Evolutionary conservation across 2,888 invertebrate species (phyloP).

Genomic region (Clostera curtula): DNA sequence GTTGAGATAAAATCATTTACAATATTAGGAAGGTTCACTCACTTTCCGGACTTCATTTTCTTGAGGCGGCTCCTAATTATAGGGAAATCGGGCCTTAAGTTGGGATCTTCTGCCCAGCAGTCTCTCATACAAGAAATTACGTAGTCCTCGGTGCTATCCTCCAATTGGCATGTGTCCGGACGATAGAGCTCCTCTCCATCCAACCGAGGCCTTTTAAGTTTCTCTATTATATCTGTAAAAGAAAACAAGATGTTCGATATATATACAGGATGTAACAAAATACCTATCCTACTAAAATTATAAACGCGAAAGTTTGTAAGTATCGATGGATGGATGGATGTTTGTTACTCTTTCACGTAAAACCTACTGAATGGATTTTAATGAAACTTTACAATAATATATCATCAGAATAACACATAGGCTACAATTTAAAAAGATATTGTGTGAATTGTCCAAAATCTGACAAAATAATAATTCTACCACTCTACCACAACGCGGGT

Average conservation of each 20-base stretch:
- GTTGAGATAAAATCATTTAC: background rate
- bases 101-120: conserved; percentile 93
- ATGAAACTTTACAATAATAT: no score
- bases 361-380: no score
- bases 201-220: conserved; percentile 81
- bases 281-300: no score
- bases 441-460: no score
- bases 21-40: conserved; percentile 39
- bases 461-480: background rate
- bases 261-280: no score
- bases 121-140: conserved; percentile 88
- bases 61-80: conserved; percentile 86
- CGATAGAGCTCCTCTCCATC: conserved; percentile 85
- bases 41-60: conserved; percentile 92
- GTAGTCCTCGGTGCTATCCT: conserved; percentile 84
- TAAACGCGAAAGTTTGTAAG: no score
- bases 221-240: conserved; percentile 86
- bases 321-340: no score
- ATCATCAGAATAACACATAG: no score
- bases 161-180: conserved; percentile 83
- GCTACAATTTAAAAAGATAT: no score
- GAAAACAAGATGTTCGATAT: conserved; percentile 1
- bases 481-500: conserved; percentile 1
- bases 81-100: conserved; percentile 88
- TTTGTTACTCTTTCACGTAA: no score